These are phyloP conservation scores for Pomphorhynchus laevis DNA, from an alignment of 1,140 invertebrate species.

Conservation along the genomic window DNA sequence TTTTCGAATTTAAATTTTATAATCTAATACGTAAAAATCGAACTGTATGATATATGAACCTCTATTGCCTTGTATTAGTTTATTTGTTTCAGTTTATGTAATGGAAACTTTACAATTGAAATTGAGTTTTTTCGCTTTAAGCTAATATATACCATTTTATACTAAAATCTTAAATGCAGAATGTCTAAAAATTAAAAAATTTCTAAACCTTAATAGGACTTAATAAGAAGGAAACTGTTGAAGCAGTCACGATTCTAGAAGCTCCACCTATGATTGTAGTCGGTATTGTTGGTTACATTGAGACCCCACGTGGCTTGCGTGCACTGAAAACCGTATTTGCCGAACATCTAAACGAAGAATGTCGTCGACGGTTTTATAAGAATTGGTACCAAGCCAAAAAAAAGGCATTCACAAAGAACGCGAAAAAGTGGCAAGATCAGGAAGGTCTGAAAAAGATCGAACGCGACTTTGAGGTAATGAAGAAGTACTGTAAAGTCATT, in stretches of 20 bases:
- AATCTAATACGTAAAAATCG: too few relatives aligned
- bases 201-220: conserved; percentile 33
- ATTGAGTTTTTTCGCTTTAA: too few relatives aligned
- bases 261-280: conserved; percentile 88
- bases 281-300: conserved; percentile 85
- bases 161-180: neutral
- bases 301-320: conserved; percentile 72
- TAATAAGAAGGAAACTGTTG: conserved; percentile 98
- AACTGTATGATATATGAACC: too few relatives aligned
- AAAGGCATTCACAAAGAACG: conserved; percentile 94
- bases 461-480: conserved; percentile 69
- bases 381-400: conserved; percentile 99
- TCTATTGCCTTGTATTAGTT: too few relatives aligned
- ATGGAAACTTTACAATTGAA: too few relatives aligned
- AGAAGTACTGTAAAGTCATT: conserved; percentile 84
- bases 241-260: conserved; percentile 86
- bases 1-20: too few relatives aligned
- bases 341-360: conserved; percentile 89
- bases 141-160: too few relatives aligned
- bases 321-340: conserved; percentile 81
- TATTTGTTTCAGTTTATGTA: too few relatives aligned
- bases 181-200: neutral
- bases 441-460: conserved; percentile 79
- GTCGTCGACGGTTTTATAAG: conserved; percentile 87
- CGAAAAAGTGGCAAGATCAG: conserved; percentile 91